phyloP scores from a whole-genome alignment of 1,140 invertebrate genomes.

The Xylocopa sonorina region DNA sequence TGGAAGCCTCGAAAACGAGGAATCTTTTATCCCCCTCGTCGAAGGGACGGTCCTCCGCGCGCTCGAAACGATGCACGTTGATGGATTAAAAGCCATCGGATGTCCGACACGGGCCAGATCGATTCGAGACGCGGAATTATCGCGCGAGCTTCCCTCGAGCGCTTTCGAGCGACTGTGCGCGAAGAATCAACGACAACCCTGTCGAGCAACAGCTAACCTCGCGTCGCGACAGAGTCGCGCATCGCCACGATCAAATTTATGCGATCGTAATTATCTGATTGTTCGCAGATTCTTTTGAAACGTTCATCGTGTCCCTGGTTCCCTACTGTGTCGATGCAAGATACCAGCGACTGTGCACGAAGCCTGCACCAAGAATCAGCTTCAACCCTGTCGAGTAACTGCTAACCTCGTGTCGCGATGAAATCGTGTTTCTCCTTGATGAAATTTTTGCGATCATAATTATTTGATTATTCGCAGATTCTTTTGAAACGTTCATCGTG shows the following conservation, averaged over 20 bases:
- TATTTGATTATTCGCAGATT: too few relatives aligned
- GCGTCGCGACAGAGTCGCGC: too few relatives aligned
- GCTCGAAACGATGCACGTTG: conserved; percentile 6
- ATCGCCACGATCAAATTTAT: not conserved
- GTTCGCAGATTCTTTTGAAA: conserved; percentile 7
- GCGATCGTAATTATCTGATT: too few relatives aligned
- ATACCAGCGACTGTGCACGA: too few relatives aligned
- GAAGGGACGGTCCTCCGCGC: not conserved
- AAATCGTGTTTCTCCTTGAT: too few relatives aligned
- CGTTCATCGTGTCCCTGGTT: not conserved
- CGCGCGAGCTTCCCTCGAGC: conserved; percentile 14
- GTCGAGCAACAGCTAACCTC: too few relatives aligned
- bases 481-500: conserved; percentile 7
- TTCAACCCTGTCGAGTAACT: too few relatives aligned
- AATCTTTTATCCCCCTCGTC: conserved; percentile 4
- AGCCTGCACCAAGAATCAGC: too few relatives aligned
- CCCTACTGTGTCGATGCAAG: too few relatives aligned
- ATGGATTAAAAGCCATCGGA: conserved; percentile 33
- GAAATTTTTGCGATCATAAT: too few relatives aligned
- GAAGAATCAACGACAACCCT: too few relatives aligned
- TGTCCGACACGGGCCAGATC: conserved; percentile 1
- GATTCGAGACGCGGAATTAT: conserved; percentile 22
- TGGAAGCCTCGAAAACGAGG: not conserved
- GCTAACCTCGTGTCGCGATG: too few relatives aligned
- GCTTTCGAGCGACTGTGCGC: conserved; percentile 10